Evolutionary conservation across 2,888 invertebrate genomes (phyloP).

Genomic region (Coremacera marginata): DNA sequence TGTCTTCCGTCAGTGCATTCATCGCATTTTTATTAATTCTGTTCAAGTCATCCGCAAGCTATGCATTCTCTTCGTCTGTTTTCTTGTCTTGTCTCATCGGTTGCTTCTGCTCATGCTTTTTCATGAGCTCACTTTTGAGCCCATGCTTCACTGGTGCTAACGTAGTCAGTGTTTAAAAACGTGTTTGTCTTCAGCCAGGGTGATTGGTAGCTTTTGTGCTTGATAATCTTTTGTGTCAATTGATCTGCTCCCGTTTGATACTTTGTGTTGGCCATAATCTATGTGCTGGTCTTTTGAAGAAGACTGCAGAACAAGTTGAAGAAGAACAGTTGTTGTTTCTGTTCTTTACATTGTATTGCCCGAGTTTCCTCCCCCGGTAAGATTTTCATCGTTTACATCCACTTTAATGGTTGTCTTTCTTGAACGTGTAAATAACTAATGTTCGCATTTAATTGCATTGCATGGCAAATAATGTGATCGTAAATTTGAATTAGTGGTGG

Average conservation of each 20-base stretch:
- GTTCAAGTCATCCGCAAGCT: not conserved
- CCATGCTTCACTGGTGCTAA: not conserved
- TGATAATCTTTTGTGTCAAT: slow-evolving; percentile 9
- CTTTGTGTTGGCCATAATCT: slow-evolving; percentile 7
- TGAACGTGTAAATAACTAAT: slow-evolving; percentile 9
- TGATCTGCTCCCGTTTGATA: slow-evolving; percentile 15
- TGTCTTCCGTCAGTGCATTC: not conserved
- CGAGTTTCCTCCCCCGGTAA: not conserved
- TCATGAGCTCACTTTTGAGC: not conserved
- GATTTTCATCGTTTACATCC: slow-evolving; percentile 10
- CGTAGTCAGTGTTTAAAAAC: not conserved
- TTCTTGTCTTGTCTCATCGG: not conserved
- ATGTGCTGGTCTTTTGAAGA: not conserved
- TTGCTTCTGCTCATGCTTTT: not conserved
- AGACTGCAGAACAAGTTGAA: not conserved
- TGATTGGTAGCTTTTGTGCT: not conserved
- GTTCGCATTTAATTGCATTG: slow-evolving; percentile 11
- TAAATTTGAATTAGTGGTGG: too few species aligned
- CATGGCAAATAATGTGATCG: not conserved
- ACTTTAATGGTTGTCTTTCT: slow-evolving; percentile 16
- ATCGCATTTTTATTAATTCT: slow-evolving; percentile 6
- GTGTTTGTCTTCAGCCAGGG: not conserved
- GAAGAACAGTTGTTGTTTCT: slow-evolving; percentile 22
- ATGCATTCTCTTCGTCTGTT: not conserved
- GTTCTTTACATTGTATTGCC: too few species aligned